Conservation (phyloP, 2,113 vertebrate species). For the Pachyramphus minor region DNA sequence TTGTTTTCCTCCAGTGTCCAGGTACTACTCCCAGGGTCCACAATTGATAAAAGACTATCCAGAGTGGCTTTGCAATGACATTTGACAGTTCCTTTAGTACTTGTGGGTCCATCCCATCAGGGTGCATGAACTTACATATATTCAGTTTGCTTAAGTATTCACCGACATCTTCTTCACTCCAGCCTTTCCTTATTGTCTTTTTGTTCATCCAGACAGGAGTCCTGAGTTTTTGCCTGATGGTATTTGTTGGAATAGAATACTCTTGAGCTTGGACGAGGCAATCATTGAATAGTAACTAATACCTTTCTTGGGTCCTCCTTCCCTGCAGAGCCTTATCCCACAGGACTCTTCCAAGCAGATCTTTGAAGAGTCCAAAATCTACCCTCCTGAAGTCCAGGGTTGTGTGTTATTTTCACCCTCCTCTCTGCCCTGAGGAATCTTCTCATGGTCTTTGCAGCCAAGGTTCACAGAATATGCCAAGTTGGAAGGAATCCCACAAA, state of each 20-base stretch:
- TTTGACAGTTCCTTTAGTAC: background rate
- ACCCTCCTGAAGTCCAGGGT: background rate
- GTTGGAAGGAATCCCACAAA: background rate
- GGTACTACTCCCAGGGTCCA: background rate
- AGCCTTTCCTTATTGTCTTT: background rate
- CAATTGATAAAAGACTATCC: background rate
- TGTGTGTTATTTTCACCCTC: background rate
- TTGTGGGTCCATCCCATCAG: background rate
- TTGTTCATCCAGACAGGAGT: background rate
- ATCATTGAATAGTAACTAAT: background rate
- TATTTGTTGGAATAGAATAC: background rate
- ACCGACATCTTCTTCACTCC: background rate
- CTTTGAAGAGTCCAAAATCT: background rate
- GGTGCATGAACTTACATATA: background rate
- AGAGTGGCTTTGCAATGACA: background rate
- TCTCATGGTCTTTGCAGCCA: background rate
- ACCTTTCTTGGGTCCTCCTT: background rate
- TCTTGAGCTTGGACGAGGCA: accelerated
- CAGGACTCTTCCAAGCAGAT: background rate
- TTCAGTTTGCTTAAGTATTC: background rate
- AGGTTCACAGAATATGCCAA: background rate
- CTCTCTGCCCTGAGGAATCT: background rate
- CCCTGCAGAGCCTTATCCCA: background rate
- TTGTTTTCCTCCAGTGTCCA: background rate
- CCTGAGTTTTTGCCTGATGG: background rate